These are phyloP conservation scores for Lepus townsendii DNA, from an alignment of 2,797 vertebrate genomes.

Conservation along the genomic window DNA sequence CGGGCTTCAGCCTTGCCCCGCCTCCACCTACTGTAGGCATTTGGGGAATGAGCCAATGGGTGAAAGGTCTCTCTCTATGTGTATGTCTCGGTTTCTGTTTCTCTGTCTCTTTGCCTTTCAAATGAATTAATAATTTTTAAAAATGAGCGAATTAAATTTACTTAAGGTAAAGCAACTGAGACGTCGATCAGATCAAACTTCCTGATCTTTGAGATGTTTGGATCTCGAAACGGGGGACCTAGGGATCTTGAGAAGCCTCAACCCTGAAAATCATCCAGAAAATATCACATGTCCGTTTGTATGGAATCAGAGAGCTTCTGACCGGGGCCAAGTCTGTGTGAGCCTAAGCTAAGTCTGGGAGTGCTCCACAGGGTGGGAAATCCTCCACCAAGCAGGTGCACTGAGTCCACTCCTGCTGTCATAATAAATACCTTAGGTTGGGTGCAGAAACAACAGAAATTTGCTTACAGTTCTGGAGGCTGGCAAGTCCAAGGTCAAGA, in stretches of 20 bases:
- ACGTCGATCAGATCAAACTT: background rate
- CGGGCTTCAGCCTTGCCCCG: no score
- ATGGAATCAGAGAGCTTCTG: background rate
- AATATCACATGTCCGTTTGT: background rate
- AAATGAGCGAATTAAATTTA: background rate
- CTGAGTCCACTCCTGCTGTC: background rate
- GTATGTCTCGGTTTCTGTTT: no score
- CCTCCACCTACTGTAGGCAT: no score
- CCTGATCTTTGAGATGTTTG: constrained; percentile 1
- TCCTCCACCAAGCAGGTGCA: background rate
- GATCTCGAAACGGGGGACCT: background rate
- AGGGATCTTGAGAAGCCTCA: background rate
- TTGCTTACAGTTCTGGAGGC: background rate
- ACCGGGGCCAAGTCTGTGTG: background rate
- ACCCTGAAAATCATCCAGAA: background rate
- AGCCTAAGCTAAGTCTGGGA: no score
- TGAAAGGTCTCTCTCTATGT: no score
- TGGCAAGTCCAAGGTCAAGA: background rate
- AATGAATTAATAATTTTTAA: no score
- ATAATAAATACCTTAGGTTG: background rate
- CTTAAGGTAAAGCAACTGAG: background rate
- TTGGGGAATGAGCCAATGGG: no score
- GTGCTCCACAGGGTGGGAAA: background rate
- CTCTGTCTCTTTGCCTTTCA: no score
- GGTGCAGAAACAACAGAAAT: background rate